Evolutionary conservation across 2,113 vertebrate species (phyloP).

Genomic region (Entomyzon cyanotis): DNA sequence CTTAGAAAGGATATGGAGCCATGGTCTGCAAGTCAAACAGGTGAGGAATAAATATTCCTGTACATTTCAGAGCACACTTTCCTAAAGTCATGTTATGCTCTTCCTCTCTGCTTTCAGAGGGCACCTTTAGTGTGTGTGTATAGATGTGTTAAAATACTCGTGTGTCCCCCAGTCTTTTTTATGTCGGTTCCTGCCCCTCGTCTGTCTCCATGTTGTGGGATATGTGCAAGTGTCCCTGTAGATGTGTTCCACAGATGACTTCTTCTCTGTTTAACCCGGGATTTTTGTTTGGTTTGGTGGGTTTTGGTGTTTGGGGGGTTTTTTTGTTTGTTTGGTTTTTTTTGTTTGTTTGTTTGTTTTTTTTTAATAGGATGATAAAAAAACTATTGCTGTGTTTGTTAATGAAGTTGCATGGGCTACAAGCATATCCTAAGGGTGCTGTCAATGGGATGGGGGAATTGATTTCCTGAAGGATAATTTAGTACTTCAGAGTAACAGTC

Average conservation of each 20-base stretch:
- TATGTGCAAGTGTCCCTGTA: background rate
- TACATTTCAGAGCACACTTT: background rate
- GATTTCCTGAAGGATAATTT: background rate
- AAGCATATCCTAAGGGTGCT: background rate
- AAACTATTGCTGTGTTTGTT: background rate
- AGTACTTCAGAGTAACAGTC: background rate
- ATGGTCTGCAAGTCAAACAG: slow-evolving; percentile 83
- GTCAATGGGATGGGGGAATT: background rate
- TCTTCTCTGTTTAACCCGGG: background rate
- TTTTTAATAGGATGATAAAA: background rate
- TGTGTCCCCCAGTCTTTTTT: background rate
- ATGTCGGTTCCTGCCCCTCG: background rate
- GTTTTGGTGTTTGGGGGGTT: background rate
- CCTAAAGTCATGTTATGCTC: background rate
- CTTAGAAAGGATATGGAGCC: slow-evolving; percentile 85
- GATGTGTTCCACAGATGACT: background rate
- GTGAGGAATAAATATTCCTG: slow-evolving; percentile 54
- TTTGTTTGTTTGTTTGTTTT: background rate
- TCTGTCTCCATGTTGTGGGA: background rate
- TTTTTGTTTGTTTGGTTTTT: no score
- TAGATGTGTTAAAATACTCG: background rate
- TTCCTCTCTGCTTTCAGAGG: background rate
- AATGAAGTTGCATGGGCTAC: background rate
- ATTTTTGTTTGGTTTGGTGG: background rate
- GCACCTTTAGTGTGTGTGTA: background rate